Evolutionary conservation across 2,113 vertebrate species (phyloP), one percentile per base, ranked within the genome.

Genomic region (Thryonomys swinderianus): DNA sequence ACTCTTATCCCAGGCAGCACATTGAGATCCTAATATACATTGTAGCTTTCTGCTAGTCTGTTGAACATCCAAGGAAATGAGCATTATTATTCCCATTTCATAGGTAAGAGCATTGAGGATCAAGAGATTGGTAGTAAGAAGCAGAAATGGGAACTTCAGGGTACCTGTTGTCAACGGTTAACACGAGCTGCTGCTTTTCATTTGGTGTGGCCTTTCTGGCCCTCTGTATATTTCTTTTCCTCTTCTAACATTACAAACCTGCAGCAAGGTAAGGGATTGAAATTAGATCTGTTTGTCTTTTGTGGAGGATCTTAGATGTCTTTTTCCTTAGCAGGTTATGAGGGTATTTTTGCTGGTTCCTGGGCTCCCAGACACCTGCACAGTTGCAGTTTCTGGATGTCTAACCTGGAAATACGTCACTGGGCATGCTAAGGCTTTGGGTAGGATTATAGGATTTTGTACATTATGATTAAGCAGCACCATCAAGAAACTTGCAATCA

Each of bases 401-500:
- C 64, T 87, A 85, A 85, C 71, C 27, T 89, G 73, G 32, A 30
- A 74, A 57, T 64, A 59, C 32, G 30, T 83, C 27, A 40, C 27
- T 64, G 13, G 51, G 11, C 66, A 67, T 12, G 37, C 76, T 57
- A 21, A 86, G 57, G 69, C 90, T 93, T 94, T 95, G 91, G 42
- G 61, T 25, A 42, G 55, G 78, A 83, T 85, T 92, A 85, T 45
- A 92, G 66, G 79, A 71, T 85, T 88, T 92, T 64, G 69, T 85
- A 57, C 17, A 55, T 90, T 92, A 40, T 94, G 82, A 85, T 88
- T 95, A 91, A 85, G 42, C n/a, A 81, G n/a, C 45, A 34, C 51
- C 53, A 93, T 94, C 66, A 86, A 92, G 93, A 96, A 96, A 73
- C 40, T 53, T 95, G 66, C 78, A 30, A 51, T 92, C 85, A 76